Conservation (phyloP, 2,113 vertebrate species). For the Orthonyx spaldingii region DNA sequence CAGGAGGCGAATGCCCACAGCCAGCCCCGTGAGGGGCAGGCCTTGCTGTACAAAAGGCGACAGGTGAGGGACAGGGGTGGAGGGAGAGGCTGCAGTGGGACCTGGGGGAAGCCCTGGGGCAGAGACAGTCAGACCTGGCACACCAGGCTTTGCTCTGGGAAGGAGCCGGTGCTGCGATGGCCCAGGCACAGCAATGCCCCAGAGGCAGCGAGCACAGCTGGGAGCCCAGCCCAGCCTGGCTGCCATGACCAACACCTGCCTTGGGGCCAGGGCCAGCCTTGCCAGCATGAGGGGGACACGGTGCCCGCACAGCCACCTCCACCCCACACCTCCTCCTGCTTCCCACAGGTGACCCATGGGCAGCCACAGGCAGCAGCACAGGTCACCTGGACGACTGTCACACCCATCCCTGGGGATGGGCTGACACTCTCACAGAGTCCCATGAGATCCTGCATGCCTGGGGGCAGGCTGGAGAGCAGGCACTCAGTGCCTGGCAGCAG, state of each 20-base stretch:
- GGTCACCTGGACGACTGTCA: fast-evolving
- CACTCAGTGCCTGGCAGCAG: background rate
- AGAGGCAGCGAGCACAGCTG: background rate
- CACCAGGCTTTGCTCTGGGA: no score
- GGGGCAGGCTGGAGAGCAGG: background rate
- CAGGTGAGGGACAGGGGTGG: no score
- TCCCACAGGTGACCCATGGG: background rate
- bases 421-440: fast-evolving
- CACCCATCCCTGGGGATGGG: fast-evolving
- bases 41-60: no score
- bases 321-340: fast-evolving
- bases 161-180: background rate
- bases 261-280: fast-evolving
- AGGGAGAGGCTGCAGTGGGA: no score
- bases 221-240: background rate
- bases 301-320: fast-evolving
- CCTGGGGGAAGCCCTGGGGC: no score
- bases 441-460: fast-evolving
- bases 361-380: fast-evolving
- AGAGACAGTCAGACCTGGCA: no score
- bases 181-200: background rate
- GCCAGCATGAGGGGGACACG: fast-evolving
- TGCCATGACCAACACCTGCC: background rate
- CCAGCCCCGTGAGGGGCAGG: background rate
- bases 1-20: background rate